These are phyloP conservation scores for Ispidina picta DNA, from an alignment of 2,797 vertebrate genomes.

Conservation along the genomic window DNA sequence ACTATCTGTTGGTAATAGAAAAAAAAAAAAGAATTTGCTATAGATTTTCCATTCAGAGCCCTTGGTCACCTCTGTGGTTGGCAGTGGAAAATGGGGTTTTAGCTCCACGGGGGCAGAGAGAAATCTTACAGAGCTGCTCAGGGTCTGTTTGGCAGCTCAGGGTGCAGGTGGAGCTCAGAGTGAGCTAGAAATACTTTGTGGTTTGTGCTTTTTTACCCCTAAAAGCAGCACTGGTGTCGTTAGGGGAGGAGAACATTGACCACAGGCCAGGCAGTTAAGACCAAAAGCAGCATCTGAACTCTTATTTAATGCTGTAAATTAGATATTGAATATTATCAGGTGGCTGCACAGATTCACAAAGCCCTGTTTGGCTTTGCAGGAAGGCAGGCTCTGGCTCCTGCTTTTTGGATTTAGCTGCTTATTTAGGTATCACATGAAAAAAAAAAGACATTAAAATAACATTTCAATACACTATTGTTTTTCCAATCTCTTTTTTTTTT, in stretches of 20 bases:
- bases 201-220: not conserved
- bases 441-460: not conserved
- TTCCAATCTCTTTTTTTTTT: not conserved
- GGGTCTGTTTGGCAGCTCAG: not conserved
- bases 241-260: not conserved
- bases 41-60: not conserved
- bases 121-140: not conserved
- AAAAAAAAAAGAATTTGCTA: not conserved
- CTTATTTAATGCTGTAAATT: rapidly evolving
- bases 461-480: not conserved
- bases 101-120: not conserved
- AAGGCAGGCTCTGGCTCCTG: not conserved
- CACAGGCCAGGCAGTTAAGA: not conserved
- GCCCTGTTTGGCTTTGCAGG: not conserved
- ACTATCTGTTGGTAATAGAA: not conserved
- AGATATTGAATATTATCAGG: not conserved
- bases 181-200: not conserved
- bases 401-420: not conserved
- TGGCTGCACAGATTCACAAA: not conserved
- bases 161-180: not conserved
- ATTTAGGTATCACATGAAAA: too few species aligned
- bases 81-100: not conserved
- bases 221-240: not conserved
- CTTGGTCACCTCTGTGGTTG: not conserved
- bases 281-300: rapidly evolving